These are phyloP conservation scores for Phodopus roborovskii DNA, from an alignment of 2,113 vertebrate genomes.

Conservation along the genomic window DNA sequence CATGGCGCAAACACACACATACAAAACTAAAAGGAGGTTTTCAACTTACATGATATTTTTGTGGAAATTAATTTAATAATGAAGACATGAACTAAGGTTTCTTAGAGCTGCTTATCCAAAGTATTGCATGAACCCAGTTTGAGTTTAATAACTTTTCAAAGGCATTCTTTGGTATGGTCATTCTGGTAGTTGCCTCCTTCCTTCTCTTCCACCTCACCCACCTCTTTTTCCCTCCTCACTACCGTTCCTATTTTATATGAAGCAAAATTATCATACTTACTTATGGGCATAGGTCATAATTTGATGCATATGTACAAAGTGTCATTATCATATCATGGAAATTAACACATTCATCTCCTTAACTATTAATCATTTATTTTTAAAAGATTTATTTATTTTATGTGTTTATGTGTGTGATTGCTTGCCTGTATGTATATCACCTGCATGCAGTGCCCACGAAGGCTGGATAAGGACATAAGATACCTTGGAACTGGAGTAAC, in stretches of 20 bases:
- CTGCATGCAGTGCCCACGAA: background rate
- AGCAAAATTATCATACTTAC: background rate
- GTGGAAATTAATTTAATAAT: background rate
- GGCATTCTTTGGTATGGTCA: background rate
- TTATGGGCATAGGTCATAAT: background rate
- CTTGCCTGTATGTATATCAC: background rate
- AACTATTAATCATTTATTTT: background rate
- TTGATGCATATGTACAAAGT: background rate
- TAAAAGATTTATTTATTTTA: background rate
- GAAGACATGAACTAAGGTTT: background rate
- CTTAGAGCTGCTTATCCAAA: background rate
- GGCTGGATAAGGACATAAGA: background rate
- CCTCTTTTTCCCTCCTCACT: too few species aligned
- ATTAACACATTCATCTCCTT: background rate
- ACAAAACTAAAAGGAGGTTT: background rate
- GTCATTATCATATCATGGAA: background rate
- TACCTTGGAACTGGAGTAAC: background rate
- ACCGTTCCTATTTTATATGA: background rate
- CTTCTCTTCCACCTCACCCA: background rate
- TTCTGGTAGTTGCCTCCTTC: background rate
- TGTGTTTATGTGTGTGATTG: background rate
- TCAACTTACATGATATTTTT: background rate
- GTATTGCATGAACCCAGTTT: background rate
- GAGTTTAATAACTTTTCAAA: conserved; percentile 3
- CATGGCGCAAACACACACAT: background rate